Base-by-base conservation (phyloP, 37 sponge, comb jelly and placozoan genomes). In the Eunapius fragilis region DNA sequence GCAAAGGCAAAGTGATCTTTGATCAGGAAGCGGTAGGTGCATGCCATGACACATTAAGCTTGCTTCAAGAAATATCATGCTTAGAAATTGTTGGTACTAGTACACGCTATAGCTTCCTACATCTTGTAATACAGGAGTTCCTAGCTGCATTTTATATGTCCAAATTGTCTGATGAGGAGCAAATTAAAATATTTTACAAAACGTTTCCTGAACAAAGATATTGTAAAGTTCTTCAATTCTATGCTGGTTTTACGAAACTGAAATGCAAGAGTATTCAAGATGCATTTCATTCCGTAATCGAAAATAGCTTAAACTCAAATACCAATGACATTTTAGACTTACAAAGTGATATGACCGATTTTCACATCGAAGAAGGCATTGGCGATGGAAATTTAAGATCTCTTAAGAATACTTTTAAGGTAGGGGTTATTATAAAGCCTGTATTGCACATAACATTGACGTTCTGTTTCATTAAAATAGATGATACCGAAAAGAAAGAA, bases 221-320 rank as follows among this genome's bases (percentile, higher is more conserved):
- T 47, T 27, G 26, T 25, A 30, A 31, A 24, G 67, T 78, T 9
- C 49, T 78, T 38, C 28, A 78, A 13, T 78, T 78, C 49, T 13
- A 41, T 47, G 49, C 48, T 37, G 79, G 79, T 48, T 25, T 78
- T n/a, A 78, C 79, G 24, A 4, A 37, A 25, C 79, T 78, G 30
- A 78, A 48, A 30, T 27, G 30, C 30, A 5, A 19, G 9, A 22
- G 0, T 0, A 37, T 78, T 17, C 36, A 41, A 34, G 79, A 78
- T 34, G 75, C 75, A 33, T 37, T 75, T 23, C 10, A 23, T 31
- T 3, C 58, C 14, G 58, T 19, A 58, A 58, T 58, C 14, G 17
- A 58, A 58, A 58, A 11, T 17, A 58, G 58, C 14, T 58, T 58
- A 58, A 10, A 58, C 14, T 58, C 58, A 17, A 58, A 58, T 17